Evolutionary conservation across 1,140 invertebrate genomes (phyloP), one percentile per base, ranked within the genome.

Genomic region (Notospermus geniculatus): DNA sequence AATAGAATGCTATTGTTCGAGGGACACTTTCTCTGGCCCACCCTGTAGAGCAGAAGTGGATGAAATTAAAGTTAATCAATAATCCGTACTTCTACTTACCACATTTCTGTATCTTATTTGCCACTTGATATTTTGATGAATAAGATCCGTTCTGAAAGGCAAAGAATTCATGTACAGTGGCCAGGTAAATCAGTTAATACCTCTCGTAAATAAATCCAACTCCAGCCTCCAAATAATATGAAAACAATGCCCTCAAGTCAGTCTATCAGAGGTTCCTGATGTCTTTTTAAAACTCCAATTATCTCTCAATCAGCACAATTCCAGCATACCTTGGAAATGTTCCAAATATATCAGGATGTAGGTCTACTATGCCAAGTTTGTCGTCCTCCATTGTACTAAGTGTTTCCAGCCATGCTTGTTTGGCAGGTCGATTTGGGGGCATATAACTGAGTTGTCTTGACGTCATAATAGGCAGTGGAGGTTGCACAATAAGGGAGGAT

Each of bases 321-420:
- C 32, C 32, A 50, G n/a, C 27, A n/a, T 66, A 81, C 74, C 81
- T 74, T 1, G 95, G 94, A 76, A 86, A 86, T 0, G 84, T 81
- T 2, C 86, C 92, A 83, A 93, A 97, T 2, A 97, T 83, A 59
- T 88, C 86, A 0, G 95, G 94, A 84, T 98, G 93, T 19, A 99
- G 81, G 72, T 91, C 87, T 11, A 97, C 82, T 0, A 98, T 77
- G 0, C 91, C 92, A 1, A 94, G 71, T 77, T 93, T 94, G 65
- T 88, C 85, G 70, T 91, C 88, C 66, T 90, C 85, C 11, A 89
- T 74, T 0, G 89, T 88, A 73, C 92, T 87, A 19, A 97, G 81
- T 78, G 91, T 95, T 79, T 96, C 93, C 13, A 98, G 83, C 95
- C 95, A 98, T 25, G 89, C 90, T 83, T 97, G 88, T 23, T 90